phyloP scores from a whole-genome alignment of 2,888 invertebrate species.

The Xestia ashworthii region DNA sequence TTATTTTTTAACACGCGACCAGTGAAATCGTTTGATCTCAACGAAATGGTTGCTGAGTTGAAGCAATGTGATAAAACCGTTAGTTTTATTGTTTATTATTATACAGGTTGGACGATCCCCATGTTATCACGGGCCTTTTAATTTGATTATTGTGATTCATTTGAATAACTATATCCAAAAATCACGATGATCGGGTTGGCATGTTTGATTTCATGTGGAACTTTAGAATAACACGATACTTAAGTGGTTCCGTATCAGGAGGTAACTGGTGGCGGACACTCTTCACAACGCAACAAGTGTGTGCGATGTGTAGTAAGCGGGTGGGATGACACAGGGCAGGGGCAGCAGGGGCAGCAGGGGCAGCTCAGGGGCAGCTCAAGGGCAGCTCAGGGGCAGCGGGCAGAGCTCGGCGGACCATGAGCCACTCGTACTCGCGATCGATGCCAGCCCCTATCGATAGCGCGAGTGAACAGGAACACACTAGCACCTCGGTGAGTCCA shows the following conservation, averaged over 20 bases:
- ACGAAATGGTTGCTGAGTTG: no score
- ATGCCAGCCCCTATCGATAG: constrained; percentile 25
- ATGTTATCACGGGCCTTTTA: no score
- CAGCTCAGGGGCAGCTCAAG: constrained; percentile 31
- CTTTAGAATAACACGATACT: neutral
- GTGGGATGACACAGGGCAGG: neutral
- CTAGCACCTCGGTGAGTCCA: neutral
- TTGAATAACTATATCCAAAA: neutral
- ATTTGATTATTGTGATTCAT: neutral
- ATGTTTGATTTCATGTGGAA: neutral
- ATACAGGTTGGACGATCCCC: no score
- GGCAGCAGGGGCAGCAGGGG: no score
- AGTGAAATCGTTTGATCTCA: no score
- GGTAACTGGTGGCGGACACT: constrained; percentile 8
- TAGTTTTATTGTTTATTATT: no score
- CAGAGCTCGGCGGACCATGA: constrained; percentile 60
- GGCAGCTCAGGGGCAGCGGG: neutral
- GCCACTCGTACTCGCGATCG: constrained; percentile 12
- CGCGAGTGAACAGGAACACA: constrained; percentile 16
- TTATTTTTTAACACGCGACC: no score
- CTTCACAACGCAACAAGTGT: constrained; percentile 5
- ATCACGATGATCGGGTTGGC: neutral
- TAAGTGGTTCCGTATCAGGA: constrained; percentile 21
- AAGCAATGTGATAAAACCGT: no score
- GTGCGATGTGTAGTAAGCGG: constrained; percentile 36